phyloP scores from a whole-genome alignment of 2,888 invertebrate genomes.

The Troides helena region DNA sequence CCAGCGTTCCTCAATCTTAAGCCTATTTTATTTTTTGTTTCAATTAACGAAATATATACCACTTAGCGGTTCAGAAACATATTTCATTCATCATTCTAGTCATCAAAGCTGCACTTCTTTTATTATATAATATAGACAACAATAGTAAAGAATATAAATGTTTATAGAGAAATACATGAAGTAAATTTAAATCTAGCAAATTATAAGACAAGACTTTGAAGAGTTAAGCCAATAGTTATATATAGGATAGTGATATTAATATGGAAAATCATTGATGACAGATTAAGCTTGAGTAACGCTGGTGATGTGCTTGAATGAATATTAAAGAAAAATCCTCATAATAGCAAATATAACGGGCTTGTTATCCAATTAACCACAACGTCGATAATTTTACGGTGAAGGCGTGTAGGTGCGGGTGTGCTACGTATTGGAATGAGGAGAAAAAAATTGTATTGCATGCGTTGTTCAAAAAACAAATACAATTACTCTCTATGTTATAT shows the following conservation, averaged over 20 bases:
- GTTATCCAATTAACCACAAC: slow-evolving; percentile 9
- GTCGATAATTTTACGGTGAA: slow-evolving; percentile 10
- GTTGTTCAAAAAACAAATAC: neutral
- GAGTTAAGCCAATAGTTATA: no score
- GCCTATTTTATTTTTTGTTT: neutral
- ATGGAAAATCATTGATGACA: neutral
- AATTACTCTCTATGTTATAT: neutral
- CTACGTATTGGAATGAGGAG: neutral
- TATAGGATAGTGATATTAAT: no score
- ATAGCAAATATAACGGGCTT: slow-evolving; percentile 9
- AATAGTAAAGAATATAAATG: neutral
- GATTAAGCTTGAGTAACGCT: slow-evolving; percentile 20
- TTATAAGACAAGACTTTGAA: no score
- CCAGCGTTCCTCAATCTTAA: slow-evolving; percentile 17
- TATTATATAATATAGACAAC: neutral
- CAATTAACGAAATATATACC: no score
- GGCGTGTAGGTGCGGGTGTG: neutral
- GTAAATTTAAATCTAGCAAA: no score
- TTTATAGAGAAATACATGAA: neutral
- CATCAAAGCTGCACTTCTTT: no score
- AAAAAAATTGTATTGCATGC: neutral
- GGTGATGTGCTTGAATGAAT: neutral
- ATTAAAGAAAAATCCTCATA: neutral
- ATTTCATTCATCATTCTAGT: no score
- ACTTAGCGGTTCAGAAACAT: no score